Percentiles rank a stretch among this genome's conserved stretches.
Conservation (phyloP, 2,888 invertebrate species). For the Neuroscelio doddi region DNA sequence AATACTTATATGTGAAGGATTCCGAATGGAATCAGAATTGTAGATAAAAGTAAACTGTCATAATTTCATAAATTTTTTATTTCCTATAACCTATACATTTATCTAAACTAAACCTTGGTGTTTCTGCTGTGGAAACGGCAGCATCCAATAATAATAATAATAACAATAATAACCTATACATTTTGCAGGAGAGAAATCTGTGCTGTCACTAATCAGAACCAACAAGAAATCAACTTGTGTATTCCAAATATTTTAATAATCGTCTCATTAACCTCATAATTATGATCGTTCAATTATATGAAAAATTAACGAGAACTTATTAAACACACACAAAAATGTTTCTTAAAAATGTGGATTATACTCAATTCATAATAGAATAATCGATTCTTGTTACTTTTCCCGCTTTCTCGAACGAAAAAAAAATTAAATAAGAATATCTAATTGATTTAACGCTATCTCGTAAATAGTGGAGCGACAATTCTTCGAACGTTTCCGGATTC, state of each 20-base stretch:
- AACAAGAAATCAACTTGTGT: too few species aligned
- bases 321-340: too few species aligned
- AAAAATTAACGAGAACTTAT: too few species aligned
- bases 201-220: not conserved
- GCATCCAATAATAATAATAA: too few species aligned
- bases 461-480: constrained; percentile 2
- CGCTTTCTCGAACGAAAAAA: constrained; percentile 25
- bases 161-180: not conserved
- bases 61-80: constrained; percentile 14
- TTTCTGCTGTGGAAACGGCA: too few species aligned
- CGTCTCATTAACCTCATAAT: too few species aligned
- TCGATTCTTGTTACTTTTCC: constrained; percentile 3
- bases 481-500: not conserved
- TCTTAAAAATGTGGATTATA: too few species aligned
- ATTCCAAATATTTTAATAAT: too few species aligned
- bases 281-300: too few species aligned
- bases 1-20: constrained; percentile 4
- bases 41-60: constrained; percentile 24
- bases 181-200: constrained; percentile 29
- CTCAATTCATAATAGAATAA: too few species aligned
- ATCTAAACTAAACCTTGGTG: too few species aligned
- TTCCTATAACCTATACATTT: constrained; percentile 1
- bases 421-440: constrained; percentile 23
- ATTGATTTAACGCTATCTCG: constrained; percentile 14
- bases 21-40: constrained; percentile 26